phyloP scores from a whole-genome alignment of 1,140 invertebrate genomes.

The Drosophila nasuta region DNA sequence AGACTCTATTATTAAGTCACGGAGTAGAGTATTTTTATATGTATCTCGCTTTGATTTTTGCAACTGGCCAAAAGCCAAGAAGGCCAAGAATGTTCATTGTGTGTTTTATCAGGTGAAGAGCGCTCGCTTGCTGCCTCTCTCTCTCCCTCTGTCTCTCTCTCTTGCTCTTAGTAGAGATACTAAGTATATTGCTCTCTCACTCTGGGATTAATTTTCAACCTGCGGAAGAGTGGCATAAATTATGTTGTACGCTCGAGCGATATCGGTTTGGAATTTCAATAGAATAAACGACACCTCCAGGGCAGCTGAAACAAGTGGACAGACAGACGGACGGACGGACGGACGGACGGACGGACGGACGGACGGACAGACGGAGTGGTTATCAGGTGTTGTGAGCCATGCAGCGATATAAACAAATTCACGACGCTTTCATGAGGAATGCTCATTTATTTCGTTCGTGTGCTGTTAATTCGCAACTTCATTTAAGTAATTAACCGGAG shows the following conservation, averaged over 20 bases:
- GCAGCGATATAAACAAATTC: conserved; percentile 12
- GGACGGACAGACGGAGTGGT: no score
- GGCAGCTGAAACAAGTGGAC: not conserved
- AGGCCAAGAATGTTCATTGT: conserved; percentile 13
- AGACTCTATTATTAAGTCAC: no score
- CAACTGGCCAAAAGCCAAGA: conserved; percentile 59
- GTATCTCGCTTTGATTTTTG: conserved; percentile 4
- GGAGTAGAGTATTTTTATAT: not conserved
- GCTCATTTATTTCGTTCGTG: conserved; percentile 6
- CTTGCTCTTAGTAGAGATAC: not conserved
- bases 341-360: not conserved
- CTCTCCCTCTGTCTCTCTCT: not conserved
- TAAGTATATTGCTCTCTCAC: not conserved
- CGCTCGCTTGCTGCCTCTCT: not conserved
- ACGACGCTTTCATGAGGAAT: not conserved
- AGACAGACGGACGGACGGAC: not conserved
- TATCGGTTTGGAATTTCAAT: conserved; percentile 47
- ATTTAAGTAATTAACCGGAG: conserved; percentile 10
- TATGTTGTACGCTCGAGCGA: conserved; percentile 39
- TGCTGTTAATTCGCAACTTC: not conserved
- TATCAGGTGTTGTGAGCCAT: conserved; percentile 32
- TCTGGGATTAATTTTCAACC: not conserved
- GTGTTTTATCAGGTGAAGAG: conserved; percentile 34
- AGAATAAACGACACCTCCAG: not conserved
- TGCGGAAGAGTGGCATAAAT: conserved; percentile 67